Percentiles rank a stretch among this genome's conserved stretches.
phyloP scores from a whole-genome alignment of 2,888 invertebrate species.

The Tricholauxania praeusta region DNA sequence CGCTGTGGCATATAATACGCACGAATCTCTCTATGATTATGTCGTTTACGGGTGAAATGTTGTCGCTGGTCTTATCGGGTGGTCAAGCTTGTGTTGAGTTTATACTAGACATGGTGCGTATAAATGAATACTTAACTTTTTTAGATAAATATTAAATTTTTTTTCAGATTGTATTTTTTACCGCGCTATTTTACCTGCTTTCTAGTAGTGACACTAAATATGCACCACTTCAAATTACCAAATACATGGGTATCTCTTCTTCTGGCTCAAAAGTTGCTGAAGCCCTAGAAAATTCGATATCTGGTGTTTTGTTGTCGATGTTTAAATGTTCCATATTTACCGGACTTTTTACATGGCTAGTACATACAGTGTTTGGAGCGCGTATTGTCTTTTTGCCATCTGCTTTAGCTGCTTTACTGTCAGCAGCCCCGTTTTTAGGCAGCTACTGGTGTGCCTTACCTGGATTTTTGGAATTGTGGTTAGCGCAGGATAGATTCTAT shows the following conservation, averaged over 20 bases:
- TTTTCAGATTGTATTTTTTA: slow-evolving; percentile 91
- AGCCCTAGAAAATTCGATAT: slow-evolving; percentile 88
- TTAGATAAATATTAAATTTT: slow-evolving; percentile 9
- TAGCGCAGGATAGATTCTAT: slow-evolving; percentile 87
- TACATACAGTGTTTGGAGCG: slow-evolving; percentile 93
- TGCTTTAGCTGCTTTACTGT: slow-evolving; percentile 86
- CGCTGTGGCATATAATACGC: slow-evolving; percentile 89
- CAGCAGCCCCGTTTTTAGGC: slow-evolving; percentile 95
- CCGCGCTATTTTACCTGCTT: slow-evolving; percentile 94
- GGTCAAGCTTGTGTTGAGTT: slow-evolving; percentile 92
- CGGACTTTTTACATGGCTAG: slow-evolving; percentile 98
- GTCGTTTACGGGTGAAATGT: slow-evolving; percentile 85
- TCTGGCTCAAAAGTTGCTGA: slow-evolving; percentile 83
- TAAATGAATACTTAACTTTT: slow-evolving; percentile 6
- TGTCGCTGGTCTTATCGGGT: slow-evolving; percentile 88
- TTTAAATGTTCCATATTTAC: slow-evolving; percentile 98
- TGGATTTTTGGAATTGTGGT: slow-evolving; percentile 94
- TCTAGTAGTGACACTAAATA: slow-evolving; percentile 88
- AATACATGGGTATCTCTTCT: slow-evolving; percentile 79
- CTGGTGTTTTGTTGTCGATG: slow-evolving; percentile 95
- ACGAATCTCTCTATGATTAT: slow-evolving; percentile 90
- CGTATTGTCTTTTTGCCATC: slow-evolving; percentile 96
- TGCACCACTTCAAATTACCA: slow-evolving; percentile 92
- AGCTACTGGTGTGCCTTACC: slow-evolving; percentile 96
- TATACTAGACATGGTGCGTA: slow-evolving; percentile 81